Percentiles rank a stretch among this genome's conserved stretches.
Evolutionary conservation across 2,797 vertebrate genomes (phyloP).

Genomic region (Enteromius afrohamiltoni): DNA sequence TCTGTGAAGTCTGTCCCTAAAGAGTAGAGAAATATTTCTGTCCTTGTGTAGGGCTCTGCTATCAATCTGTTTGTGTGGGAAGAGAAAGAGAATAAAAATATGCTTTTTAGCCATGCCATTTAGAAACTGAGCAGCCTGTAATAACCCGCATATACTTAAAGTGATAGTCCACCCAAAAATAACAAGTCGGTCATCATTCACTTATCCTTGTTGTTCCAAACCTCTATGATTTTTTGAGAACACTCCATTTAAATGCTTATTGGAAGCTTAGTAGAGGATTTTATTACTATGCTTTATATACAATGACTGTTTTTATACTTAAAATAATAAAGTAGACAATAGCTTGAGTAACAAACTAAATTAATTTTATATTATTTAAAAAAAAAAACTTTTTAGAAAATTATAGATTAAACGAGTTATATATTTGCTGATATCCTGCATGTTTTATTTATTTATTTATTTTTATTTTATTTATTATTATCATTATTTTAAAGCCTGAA

Average conservation of each 20-base stretch:
- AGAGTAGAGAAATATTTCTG: slow-evolving; percentile 52
- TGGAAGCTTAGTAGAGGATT: neutral
- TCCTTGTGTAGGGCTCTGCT: slow-evolving; percentile 38
- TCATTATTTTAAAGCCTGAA: neutral
- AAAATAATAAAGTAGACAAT: neutral
- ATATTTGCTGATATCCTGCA: neutral
- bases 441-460: neutral
- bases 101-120: neutral
- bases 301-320: too few relatives aligned
- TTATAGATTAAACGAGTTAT: neutral
- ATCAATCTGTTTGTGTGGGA: slow-evolving; percentile 50
- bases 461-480: too few relatives aligned
- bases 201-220: neutral
- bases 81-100: neutral
- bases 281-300: neutral
- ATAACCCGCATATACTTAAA: neutral
- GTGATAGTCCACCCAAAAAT: neutral
- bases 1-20: slow-evolving; percentile 62
- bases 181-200: neutral
- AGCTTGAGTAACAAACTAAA: neutral
- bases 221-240: neutral
- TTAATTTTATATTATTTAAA: neutral
- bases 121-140: slow-evolving; percentile 8
- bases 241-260: neutral
- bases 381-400: neutral